Conservation (phyloP, 2,113 vertebrate genomes). For the Sceloporus tristichus region DNA sequence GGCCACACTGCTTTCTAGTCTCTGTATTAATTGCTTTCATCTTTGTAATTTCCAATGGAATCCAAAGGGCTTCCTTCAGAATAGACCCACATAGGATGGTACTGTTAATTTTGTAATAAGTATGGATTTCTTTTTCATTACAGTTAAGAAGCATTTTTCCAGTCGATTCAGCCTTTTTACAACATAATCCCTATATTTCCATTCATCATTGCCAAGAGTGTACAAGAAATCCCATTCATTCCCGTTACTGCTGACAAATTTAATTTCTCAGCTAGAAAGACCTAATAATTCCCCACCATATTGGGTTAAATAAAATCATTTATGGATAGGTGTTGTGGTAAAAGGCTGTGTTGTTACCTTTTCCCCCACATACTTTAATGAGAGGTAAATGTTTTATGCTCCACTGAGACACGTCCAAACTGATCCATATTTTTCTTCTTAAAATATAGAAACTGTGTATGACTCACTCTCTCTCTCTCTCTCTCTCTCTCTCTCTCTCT, state of each 20-base stretch:
- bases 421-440: background rate
- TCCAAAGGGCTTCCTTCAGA: background rate
- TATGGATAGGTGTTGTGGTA: background rate
- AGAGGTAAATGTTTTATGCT: background rate
- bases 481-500: too few relatives aligned
- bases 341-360: background rate
- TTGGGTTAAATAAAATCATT: background rate
- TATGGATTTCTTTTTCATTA: background rate
- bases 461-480: too few relatives aligned
- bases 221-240: background rate
- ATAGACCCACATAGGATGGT: background rate
- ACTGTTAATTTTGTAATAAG: background rate
- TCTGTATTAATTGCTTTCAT: background rate
- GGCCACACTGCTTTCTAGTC: background rate
- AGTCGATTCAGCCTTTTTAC: background rate
- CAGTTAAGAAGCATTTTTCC: background rate
- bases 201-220: background rate
- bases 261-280: background rate
- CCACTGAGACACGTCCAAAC: background rate
- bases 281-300: conserved; percentile 1
- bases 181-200: background rate
- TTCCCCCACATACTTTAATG: background rate
- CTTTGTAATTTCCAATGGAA: background rate
- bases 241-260: background rate
- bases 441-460: too few relatives aligned